A percentile compares a stretch with the other conserved stretches of the same genome.
phyloP scores from a whole-genome alignment of 2,113 vertebrate genomes.

The Litocranius walleri region DNA sequence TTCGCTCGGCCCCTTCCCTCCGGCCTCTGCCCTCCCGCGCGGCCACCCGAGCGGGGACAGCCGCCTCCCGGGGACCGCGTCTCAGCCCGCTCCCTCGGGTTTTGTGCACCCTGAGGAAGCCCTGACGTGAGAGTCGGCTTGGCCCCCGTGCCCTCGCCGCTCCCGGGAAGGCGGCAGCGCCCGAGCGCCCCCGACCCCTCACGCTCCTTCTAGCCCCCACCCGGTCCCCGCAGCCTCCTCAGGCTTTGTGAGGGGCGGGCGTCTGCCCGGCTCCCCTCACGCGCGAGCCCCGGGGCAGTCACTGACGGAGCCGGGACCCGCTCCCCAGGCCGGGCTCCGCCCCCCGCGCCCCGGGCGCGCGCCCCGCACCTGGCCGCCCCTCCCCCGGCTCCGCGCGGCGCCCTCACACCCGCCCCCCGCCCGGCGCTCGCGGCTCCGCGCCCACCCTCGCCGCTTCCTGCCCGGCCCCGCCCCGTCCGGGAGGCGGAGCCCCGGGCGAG shows the following conservation, averaged over 20 bases:
- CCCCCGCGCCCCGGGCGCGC: neutral
- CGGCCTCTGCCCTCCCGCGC: neutral
- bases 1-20: neutral
- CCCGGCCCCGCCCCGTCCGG: neutral
- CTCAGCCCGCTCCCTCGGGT: neutral
- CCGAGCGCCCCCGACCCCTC: neutral
- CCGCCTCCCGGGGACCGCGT: neutral
- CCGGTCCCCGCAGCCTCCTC: neutral
- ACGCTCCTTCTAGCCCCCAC: neutral
- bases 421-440: neutral
- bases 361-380: conserved; percentile 28
- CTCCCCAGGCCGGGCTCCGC: conserved; percentile 17
- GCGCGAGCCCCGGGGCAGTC: neutral
- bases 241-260: too few relatives aligned
- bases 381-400: neutral
- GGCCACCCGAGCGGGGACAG: neutral
- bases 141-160: neutral
- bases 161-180: neutral
- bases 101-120: neutral
- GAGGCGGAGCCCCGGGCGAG: neutral
- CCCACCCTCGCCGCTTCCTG: conserved; percentile 19
- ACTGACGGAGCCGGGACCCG: rapidly evolving
- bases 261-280: neutral
- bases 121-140: neutral
- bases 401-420: neutral